phyloP scores from a whole-genome alignment of 1,140 invertebrate genomes.

The Hyphantria cunea region DNA sequence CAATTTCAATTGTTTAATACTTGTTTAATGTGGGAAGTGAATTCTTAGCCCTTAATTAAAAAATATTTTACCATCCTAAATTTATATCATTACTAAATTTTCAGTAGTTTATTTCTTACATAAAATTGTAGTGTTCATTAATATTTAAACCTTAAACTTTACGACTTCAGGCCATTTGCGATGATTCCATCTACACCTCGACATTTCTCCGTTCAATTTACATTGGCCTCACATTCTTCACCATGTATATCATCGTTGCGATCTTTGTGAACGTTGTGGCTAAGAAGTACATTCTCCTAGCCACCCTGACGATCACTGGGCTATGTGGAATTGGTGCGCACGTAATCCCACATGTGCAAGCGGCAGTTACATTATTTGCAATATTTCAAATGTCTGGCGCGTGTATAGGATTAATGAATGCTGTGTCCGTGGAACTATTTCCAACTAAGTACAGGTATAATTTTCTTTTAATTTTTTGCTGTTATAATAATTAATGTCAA shows the following conservation, averaged over 20 bases:
- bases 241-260: conserved; percentile 71
- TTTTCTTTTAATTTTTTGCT: not conserved
- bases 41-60: too few relatives aligned
- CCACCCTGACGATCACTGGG: conserved; percentile 53
- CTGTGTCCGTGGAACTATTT: conserved; percentile 73
- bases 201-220: conserved; percentile 73
- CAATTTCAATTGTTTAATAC: too few relatives aligned
- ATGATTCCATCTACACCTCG: conserved; percentile 65
- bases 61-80: too few relatives aligned
- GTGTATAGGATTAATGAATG: conserved; percentile 74
- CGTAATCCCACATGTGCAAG: conserved; percentile 46
- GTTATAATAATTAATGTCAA: too few relatives aligned
- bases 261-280: conserved; percentile 70
- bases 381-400: conserved; percentile 76
- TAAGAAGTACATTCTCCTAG: conserved; percentile 67
- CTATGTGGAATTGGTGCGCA: conserved; percentile 58
- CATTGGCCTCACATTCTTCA: conserved; percentile 71
- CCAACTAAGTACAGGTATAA: conserved; percentile 72
- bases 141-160: not conserved
- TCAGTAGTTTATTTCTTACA: too few relatives aligned
- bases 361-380: conserved; percentile 64
- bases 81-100: too few relatives aligned
- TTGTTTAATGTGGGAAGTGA: too few relatives aligned
- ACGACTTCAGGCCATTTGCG: conserved; percentile 40
- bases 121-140: too few relatives aligned